A percentile compares a stretch with the other conserved stretches of the same genome.
Evolutionary conservation across 2,888 invertebrate species (phyloP).

Genomic region (Pseudococcus longispinus): DNA sequence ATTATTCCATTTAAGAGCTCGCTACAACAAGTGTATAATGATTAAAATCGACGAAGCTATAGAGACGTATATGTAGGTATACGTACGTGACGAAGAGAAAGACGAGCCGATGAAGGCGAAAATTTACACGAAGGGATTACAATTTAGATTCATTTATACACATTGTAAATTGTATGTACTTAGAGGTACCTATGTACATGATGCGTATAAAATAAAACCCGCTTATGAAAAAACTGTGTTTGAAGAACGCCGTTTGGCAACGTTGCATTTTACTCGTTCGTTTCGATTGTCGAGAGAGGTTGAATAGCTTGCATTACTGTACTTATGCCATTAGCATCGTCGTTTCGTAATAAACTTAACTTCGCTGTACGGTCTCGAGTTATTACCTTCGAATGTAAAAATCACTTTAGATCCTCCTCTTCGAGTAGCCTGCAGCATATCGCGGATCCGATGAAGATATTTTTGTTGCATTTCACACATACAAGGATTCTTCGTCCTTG

Average conservation of each 20-base stretch:
- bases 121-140: slow-evolving; percentile 2
- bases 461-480: not conserved
- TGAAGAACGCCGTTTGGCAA: not conserved
- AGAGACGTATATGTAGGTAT: not conserved
- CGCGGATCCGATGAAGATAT: not conserved
- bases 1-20: not conserved
- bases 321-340: not conserved
- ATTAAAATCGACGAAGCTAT: not conserved
- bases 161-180: not conserved
- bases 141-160: not conserved
- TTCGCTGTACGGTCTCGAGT: not conserved
- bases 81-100: not conserved
- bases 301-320: not conserved
- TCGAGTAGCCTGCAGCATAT: not conserved
- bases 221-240: not conserved
- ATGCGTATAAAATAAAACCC: not conserved
- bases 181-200: not conserved
- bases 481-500: not conserved
- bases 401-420: not conserved
- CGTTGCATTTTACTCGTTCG: slow-evolving; percentile 29
- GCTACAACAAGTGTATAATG: not conserved
- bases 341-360: slow-evolving; percentile 20
- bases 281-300: slow-evolving; percentile 28
- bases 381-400: slow-evolving; percentile 13
- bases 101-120: not conserved